Percentiles rank a stretch among this genome's conserved stretches.
phyloP scores from a whole-genome alignment of 2,888 invertebrate species.

The Hydrotaea cyrtoneurina region DNA sequence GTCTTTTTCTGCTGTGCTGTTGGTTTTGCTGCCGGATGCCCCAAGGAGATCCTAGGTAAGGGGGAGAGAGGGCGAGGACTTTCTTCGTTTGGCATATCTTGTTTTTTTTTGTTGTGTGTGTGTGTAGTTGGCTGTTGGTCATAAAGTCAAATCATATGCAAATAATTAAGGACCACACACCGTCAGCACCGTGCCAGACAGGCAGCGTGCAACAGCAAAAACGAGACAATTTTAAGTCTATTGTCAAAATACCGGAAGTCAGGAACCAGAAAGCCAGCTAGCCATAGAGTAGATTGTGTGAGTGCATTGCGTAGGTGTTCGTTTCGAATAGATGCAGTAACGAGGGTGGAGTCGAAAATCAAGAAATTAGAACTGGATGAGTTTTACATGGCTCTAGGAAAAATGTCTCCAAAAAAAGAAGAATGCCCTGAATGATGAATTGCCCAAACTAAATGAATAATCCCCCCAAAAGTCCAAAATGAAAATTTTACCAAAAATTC shows the following conservation, averaged over 20 bases:
- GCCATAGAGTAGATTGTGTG: not conserved
- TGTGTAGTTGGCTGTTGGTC: slow-evolving; percentile 14
- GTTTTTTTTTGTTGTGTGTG: not conserved
- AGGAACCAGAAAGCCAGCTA: slow-evolving; percentile 67
- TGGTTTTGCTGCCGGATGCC: not conserved
- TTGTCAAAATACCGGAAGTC: slow-evolving; percentile 51
- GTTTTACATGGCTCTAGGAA: too few species aligned
- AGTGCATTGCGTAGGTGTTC: too few species aligned
- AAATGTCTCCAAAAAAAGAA: too few species aligned
- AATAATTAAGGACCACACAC: slow-evolving; percentile 77
- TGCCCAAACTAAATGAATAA: too few species aligned
- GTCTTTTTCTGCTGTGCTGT: slow-evolving; percentile 24
- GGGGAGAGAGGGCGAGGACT: not conserved
- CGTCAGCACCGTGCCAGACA: slow-evolving; percentile 46
- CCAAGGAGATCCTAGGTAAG: not conserved
- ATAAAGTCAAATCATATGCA: slow-evolving; percentile 75
- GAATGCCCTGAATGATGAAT: too few species aligned
- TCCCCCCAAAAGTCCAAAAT: too few species aligned
- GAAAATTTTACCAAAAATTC: too few species aligned
- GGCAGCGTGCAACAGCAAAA: not conserved
- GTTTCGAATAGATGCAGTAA: slow-evolving; percentile 1
- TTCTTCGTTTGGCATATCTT: not conserved
- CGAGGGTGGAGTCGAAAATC: slow-evolving; percentile 3
- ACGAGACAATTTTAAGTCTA: slow-evolving; percentile 38
- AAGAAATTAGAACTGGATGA: not conserved